Evolutionary conservation across 2,888 invertebrate species (phyloP).

Genomic region (Troglohyphantes excavatus): DNA sequence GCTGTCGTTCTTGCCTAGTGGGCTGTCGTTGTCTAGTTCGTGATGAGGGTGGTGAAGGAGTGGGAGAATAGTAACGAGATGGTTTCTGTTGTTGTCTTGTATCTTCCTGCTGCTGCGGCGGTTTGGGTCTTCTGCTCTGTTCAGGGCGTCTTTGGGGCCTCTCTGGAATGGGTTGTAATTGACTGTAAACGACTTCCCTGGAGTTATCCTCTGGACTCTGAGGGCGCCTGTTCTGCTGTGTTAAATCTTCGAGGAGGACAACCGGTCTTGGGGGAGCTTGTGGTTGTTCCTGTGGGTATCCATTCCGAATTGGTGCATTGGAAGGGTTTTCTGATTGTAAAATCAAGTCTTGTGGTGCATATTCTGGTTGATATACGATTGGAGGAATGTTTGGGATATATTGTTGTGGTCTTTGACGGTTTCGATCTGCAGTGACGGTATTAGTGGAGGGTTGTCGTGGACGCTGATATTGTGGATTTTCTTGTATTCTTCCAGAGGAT

Average conservation of each 20-base stretch:
- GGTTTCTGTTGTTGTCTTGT: neutral
- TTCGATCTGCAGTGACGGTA: neutral
- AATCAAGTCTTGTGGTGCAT: neutral
- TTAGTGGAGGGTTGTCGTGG: conserved; percentile 3
- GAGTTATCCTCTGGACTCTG: conserved; percentile 3
- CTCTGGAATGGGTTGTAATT: conserved; percentile 29
- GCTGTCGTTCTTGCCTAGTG: conserved; percentile 11
- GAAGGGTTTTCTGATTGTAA: conserved; percentile 3
- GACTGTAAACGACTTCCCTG: conserved; percentile 10
- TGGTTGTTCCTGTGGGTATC: conserved; percentile 11
- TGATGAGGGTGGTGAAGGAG: conserved; percentile 30
- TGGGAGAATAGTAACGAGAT: conserved; percentile 13
- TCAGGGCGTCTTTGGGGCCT: conserved; percentile 3
- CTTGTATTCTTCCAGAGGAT: neutral
- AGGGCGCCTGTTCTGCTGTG: neutral
- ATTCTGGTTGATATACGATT: conserved; percentile 32
- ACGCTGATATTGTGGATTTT: neutral
- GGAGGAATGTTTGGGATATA: neutral
- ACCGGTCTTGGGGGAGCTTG: neutral
- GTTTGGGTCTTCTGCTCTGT: neutral
- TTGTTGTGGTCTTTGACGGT: conserved; percentile 4
- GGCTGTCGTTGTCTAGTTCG: conserved; percentile 25
- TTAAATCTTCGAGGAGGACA: conserved; percentile 15
- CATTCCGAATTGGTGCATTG: neutral
- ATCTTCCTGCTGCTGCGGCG: neutral